phyloP scores from a whole-genome alignment of 2,888 invertebrate species.

The Belgica antarctica region DNA sequence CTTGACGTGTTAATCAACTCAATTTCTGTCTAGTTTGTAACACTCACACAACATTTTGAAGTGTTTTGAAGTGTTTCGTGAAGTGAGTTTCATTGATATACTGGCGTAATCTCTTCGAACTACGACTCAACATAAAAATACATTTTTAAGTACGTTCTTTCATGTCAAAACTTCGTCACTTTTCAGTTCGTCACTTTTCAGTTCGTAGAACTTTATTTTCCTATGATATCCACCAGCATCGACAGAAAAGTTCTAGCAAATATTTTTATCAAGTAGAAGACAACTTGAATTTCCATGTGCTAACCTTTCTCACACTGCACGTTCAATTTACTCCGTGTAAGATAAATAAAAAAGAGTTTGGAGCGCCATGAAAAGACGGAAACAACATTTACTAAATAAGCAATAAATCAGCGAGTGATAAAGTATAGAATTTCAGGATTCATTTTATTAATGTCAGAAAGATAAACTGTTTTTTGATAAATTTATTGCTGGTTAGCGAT shows the following conservation, averaged over 20 bases:
- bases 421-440: not conserved
- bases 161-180: not conserved
- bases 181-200: not conserved
- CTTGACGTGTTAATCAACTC: no score
- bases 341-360: conserved; percentile 17
- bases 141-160: not conserved
- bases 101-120: no score
- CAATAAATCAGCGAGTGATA: conserved; percentile 26
- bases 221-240: not conserved
- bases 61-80: no score
- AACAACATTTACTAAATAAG: conserved; percentile 20
- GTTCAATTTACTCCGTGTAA: conserved; percentile 18
- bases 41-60: no score
- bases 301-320: conserved; percentile 22
- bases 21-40: no score
- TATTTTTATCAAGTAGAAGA: not conserved
- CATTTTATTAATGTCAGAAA: conserved; percentile 23
- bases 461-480: conserved; percentile 28
- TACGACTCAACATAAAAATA: no score
- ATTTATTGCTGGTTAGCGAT: conserved; percentile 13
- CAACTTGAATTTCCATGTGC: not conserved
- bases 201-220: conserved; percentile 16
- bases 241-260: not conserved
- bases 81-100: no score
- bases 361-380: not conserved